phyloP scores from a whole-genome alignment of 2,113 vertebrate genomes.

The Triplophysa rosa region DNA sequence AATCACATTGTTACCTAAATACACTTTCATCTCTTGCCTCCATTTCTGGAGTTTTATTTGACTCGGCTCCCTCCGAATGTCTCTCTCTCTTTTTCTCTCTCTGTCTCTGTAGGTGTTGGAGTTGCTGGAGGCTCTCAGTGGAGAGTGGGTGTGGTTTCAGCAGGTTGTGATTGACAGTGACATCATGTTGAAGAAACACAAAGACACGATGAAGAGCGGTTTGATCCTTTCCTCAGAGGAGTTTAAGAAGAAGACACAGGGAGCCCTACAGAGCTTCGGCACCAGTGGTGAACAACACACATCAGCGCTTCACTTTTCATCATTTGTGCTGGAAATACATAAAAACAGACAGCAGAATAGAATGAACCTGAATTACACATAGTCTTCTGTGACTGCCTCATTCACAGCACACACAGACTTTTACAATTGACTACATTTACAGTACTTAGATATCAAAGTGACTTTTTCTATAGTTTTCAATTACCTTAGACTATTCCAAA shows the following conservation, averaged over 20 bases:
- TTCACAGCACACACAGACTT: too few relatives aligned
- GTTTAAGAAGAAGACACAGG: constrained; percentile 80
- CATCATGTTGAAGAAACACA: constrained; percentile 76
- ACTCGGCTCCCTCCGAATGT: not conserved
- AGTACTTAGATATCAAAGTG: too few relatives aligned
- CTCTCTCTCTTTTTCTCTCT: constrained; percentile 12
- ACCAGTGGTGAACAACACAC: constrained; percentile 68
- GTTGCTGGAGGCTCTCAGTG: constrained; percentile 71
- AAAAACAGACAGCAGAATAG: too few relatives aligned
- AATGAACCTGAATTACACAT: too few relatives aligned
- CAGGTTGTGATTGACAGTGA: constrained; percentile 79
- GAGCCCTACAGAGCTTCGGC: constrained; percentile 74
- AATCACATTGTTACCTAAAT: constrained; percentile 3
- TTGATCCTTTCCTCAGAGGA: constrained; percentile 78
- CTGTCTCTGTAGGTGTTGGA: constrained; percentile 73
- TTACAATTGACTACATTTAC: too few relatives aligned
- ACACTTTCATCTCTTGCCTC: constrained; percentile 3
- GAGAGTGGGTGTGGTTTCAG: constrained; percentile 81
- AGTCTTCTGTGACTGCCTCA: too few relatives aligned
- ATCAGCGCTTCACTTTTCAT: not conserved
- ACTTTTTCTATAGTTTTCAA: too few relatives aligned
- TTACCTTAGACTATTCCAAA: too few relatives aligned
- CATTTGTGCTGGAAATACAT: too few relatives aligned
- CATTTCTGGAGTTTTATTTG: not conserved
- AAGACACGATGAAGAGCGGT: constrained; percentile 81